Conservation (phyloP, 2,113 vertebrate species). For the Trachemys scripta region DNA sequence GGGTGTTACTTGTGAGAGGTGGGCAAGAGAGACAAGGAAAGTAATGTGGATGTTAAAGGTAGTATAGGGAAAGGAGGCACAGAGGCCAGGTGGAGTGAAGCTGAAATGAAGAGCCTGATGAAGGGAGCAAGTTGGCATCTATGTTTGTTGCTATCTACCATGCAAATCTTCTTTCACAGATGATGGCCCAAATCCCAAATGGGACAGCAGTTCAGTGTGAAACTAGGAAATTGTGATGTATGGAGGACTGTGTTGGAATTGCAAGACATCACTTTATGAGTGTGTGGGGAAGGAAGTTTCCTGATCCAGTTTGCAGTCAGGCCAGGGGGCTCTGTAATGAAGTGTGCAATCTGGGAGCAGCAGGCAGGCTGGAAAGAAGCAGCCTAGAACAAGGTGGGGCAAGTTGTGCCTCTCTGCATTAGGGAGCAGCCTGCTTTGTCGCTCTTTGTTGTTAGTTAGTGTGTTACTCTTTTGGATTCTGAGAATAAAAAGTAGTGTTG, state of each 20-base stretch:
- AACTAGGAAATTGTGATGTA: neutral
- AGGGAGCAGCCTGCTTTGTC: neutral
- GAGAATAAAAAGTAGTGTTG: neutral
- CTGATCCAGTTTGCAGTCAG: neutral
- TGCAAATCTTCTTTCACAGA: accelerated
- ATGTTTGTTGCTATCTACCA: accelerated
- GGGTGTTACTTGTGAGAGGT: neutral
- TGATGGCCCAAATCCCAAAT: neutral
- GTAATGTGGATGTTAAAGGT: accelerated
- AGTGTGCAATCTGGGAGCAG: neutral
- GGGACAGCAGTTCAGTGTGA: neutral
- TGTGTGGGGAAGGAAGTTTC: neutral
- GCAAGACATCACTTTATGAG: neutral
- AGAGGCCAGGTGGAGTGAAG: neutral
- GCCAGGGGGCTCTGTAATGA: neutral
- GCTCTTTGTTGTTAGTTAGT: neutral
- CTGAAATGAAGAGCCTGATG: neutral
- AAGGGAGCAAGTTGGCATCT: neutral
- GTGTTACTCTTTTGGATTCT: neutral
- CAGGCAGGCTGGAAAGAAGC: neutral
- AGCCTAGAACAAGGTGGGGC: neutral
- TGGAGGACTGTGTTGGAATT: neutral
- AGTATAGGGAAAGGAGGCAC: neutral
- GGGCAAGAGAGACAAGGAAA: neutral
- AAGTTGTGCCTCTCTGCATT: neutral